Percentiles rank a stretch among this genome's conserved stretches.
These are phyloP conservation scores for Danionella cerebrum DNA, from an alignment of 2,113 vertebrate genomes.

Conservation along the genomic window DNA sequence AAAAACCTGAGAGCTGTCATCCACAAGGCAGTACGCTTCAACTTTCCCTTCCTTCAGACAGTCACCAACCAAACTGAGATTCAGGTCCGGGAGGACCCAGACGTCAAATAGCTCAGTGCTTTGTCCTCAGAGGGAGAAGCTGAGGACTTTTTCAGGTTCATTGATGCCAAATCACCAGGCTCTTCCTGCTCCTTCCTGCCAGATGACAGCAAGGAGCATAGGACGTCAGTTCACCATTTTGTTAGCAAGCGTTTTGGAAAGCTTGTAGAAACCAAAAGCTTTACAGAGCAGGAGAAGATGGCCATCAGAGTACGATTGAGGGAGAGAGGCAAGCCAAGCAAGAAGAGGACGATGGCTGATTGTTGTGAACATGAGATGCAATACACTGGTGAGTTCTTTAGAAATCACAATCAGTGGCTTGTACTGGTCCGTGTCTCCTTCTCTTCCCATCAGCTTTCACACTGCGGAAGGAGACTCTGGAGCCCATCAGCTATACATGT, in stretches of 20 bases:
- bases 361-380: constrained; percentile 55
- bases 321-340: constrained; percentile 54
- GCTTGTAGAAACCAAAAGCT: constrained; percentile 88
- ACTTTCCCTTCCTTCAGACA: constrained; percentile 83
- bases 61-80: constrained; percentile 75
- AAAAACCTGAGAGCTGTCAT: constrained; percentile 74
- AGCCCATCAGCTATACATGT: constrained; percentile 83
- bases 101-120: constrained; percentile 75
- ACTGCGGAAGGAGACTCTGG: constrained; percentile 86
- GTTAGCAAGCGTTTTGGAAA: constrained; percentile 83
- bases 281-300: constrained; percentile 55
- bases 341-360: constrained; percentile 66
- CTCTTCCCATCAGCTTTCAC: constrained; percentile 74
- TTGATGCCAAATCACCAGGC: constrained; percentile 77
- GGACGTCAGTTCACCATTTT: constrained; percentile 85
- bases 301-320: constrained; percentile 81
- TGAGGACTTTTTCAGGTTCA: constrained; percentile 80
- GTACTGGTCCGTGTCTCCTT: not conserved
- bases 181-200: constrained; percentile 78
- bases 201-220: constrained; percentile 77
- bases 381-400: constrained; percentile 73
- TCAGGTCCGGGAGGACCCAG: constrained; percentile 73
- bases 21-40: constrained; percentile 75
- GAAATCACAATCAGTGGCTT: not conserved
- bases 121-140: constrained; percentile 82